Percentiles rank a stretch among this genome's conserved stretches.
Conservation (phyloP, 2,888 invertebrate genomes). For the Tridacna gigas region DNA sequence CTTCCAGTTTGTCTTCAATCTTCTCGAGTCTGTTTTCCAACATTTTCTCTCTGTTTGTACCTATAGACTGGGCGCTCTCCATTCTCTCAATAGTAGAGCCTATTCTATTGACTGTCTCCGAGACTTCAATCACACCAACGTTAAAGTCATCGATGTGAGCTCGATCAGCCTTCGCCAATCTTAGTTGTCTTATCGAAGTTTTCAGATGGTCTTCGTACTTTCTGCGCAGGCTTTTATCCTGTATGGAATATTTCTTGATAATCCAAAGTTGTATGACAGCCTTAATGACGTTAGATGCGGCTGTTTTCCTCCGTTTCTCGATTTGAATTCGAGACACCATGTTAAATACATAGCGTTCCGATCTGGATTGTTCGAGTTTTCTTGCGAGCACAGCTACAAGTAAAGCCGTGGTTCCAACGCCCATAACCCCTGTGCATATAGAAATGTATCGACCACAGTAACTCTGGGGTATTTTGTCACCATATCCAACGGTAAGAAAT, state of each 20-base stretch:
- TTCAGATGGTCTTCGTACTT: slow-evolving; percentile 66
- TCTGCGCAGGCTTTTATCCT: slow-evolving; percentile 50
- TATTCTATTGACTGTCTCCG: slow-evolving; percentile 70
- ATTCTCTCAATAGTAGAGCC: slow-evolving; percentile 42
- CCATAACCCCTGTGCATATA: slow-evolving; percentile 75
- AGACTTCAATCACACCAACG: slow-evolving; percentile 76
- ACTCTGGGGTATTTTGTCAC: slow-evolving; percentile 76
- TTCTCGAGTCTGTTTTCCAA: slow-evolving; percentile 47
- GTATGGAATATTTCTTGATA: slow-evolving; percentile 55
- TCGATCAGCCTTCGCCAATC: slow-evolving; percentile 66
- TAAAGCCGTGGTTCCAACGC: slow-evolving; percentile 76
- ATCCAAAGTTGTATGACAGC: slow-evolving; percentile 66
- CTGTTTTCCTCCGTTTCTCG: slow-evolving; percentile 69
- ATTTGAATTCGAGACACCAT: slow-evolving; percentile 77
- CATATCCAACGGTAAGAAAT: slow-evolving; percentile 79
- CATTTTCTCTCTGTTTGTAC: slow-evolving; percentile 18
- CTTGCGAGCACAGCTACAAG: slow-evolving; percentile 77
- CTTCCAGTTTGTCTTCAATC: slow-evolving; percentile 58
- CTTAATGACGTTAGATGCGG: slow-evolving; percentile 78
- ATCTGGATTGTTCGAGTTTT: slow-evolving; percentile 75
- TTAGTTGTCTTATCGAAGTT: slow-evolving; percentile 68
- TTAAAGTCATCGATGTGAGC: slow-evolving; percentile 74
- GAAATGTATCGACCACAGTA: slow-evolving; percentile 80
- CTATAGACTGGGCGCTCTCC: slow-evolving; percentile 31
- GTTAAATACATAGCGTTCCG: slow-evolving; percentile 77